A percentile compares a stretch with the other conserved stretches of the same genome.
These are phyloP conservation scores for Naja naja DNA, from an alignment of 2,113 vertebrate genomes.

Conservation along the genomic window DNA sequence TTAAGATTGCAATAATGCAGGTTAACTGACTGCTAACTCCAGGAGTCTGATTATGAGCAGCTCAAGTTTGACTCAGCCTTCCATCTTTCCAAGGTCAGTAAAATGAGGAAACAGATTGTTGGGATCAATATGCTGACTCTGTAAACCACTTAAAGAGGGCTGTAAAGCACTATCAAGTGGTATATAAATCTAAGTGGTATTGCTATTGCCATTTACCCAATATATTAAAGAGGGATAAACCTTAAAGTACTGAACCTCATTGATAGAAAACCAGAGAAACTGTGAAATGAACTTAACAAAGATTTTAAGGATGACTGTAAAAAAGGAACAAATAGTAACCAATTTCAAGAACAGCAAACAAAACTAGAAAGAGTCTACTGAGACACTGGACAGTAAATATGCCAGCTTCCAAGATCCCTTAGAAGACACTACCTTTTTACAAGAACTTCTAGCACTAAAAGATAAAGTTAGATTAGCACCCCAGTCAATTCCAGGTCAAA, in stretches of 20 bases:
- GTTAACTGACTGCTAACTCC: not conserved
- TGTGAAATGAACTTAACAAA: not conserved
- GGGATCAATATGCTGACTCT: not conserved
- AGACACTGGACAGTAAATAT: not conserved
- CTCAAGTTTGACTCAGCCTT: not conserved
- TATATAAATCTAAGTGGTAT: not conserved
- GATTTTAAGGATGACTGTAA: not conserved
- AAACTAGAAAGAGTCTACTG: not conserved
- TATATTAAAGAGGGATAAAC: not conserved
- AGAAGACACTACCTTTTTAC: not conserved
- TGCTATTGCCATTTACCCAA: not conserved
- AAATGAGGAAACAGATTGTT: not conserved
- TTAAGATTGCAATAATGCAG: not conserved
- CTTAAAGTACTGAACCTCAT: not conserved
- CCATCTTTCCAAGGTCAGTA: not conserved
- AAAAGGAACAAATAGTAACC: not conserved
- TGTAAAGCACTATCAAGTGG: not conserved
- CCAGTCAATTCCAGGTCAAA: not conserved
- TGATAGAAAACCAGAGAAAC: not conserved
- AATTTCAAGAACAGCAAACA: not conserved
- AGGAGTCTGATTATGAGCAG: not conserved
- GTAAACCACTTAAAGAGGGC: not conserved
- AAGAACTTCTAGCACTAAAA: not conserved
- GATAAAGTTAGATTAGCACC: not conserved
- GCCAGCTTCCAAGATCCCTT: not conserved